Base-by-base conservation (phyloP, 2,113 vertebrate species). In the Tupaia chinensis region DNA sequence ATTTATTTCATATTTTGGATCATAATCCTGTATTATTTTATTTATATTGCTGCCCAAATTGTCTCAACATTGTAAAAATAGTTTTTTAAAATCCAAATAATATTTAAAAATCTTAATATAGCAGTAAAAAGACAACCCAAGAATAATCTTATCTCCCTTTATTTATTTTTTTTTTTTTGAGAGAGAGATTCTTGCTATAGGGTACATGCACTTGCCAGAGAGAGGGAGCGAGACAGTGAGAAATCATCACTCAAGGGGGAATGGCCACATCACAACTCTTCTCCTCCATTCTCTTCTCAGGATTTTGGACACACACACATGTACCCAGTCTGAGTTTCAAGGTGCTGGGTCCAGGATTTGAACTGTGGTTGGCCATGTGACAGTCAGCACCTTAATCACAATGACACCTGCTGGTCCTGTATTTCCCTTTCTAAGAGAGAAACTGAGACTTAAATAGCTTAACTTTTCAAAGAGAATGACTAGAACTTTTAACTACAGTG, bases 1-100 rank as follows among this genome's bases (percentile, higher is more conserved):
- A 69, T 83, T 91, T 81, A 82, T 58, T 88, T 81, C 68, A 80
- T 77, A 80, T 25, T 81, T 87, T 44, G 60, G 56, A 22, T 90
- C 91, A 68, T 77, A 78, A 63, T 12, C 6, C 61, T 86, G 14
- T 70, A 88, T 44, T 93, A 66, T 54, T 72, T 86, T 81, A 83
- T 94, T 73, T 72, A 44, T 82, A 53, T 80, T 20, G 3, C 81
- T 72, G 44, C 16, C 60, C 27, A 73, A 56, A 70, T 73, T 95
- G 22, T 84, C 87, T n/a, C 5, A 80, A 20, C 16, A 27, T 72
- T 87, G 25, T 80, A 80, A 96, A 93, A 68, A 77, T 19, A 5
- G 1, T 66, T 76, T 66, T 72, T 74, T 19, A 5, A 65, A 80
- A 82, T 79, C 66, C 1, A 23, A 66, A 87, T 12, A 79, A 69